Evolutionary conservation across 2,888 invertebrate genomes (phyloP).

Genomic region (Amiota communis): DNA sequence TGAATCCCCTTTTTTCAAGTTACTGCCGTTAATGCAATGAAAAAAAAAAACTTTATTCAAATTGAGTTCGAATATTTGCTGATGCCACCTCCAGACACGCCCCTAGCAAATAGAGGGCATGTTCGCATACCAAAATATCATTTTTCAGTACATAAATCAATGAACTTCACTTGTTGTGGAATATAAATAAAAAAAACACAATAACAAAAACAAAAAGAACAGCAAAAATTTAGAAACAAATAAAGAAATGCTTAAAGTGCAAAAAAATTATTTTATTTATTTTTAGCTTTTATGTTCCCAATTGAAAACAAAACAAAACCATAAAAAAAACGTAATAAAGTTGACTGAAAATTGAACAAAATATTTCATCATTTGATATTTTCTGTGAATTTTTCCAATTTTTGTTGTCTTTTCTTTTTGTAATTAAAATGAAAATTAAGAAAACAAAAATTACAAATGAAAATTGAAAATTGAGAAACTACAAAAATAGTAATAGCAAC

Average conservation of each 20-base stretch:
- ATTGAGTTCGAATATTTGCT: too few species aligned
- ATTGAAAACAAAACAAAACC: background rate
- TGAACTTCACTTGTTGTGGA: slow-evolving; percentile 25
- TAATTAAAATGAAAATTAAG: slow-evolving; percentile 31
- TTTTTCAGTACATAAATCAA: slow-evolving; percentile 3
- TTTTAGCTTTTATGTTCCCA: slow-evolving; percentile 38
- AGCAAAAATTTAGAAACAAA: background rate
- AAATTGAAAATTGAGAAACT: too few species aligned
- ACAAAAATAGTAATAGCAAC: too few species aligned
- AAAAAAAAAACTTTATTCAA: too few species aligned
- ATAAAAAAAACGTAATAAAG: background rate
- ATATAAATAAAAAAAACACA: slow-evolving; percentile 15
- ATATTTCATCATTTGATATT: slow-evolving; percentile 10
- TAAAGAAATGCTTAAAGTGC: slow-evolving; percentile 13
- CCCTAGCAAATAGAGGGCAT: background rate
- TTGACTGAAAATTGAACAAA: slow-evolving; percentile 1
- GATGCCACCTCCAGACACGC: too few species aligned
- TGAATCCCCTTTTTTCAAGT: too few species aligned
- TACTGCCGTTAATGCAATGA: too few species aligned
- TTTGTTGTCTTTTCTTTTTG: slow-evolving; percentile 32
- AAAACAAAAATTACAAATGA: too few species aligned
- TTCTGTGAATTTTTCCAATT: background rate
- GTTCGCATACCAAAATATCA: slow-evolving; percentile 5
- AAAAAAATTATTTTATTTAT: slow-evolving; percentile 20
- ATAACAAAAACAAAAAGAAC: background rate